Evolutionary conservation across 2,888 invertebrate genomes (phyloP).

Genomic region (Dryococelus australis): DNA sequence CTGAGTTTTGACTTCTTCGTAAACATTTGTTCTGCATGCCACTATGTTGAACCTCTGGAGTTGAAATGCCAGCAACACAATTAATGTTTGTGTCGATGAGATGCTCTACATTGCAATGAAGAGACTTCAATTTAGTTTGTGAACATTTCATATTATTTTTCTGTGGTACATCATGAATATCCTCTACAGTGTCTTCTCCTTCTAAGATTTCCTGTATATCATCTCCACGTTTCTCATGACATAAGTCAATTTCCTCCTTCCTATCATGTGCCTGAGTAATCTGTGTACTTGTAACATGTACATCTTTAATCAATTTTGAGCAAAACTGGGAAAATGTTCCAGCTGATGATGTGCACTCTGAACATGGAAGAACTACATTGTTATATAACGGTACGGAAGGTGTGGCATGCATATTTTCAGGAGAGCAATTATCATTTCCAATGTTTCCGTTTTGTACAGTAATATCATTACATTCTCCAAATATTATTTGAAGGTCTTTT

Average conservation of each 20-base stretch:
- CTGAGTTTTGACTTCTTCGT: neutral
- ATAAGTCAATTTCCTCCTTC: neutral
- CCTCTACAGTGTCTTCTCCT: neutral
- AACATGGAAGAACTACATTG: neutral
- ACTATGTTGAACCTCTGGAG: neutral
- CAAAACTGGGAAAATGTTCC: neutral
- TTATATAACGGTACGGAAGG: neutral
- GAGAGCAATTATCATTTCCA: neutral
- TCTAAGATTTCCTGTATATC: neutral
- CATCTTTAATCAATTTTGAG: neutral
- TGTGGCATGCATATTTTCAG: neutral
- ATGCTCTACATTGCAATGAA: neutral
- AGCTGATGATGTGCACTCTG: neutral
- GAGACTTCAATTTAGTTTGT: neutral
- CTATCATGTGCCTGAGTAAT: neutral
- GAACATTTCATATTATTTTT: neutral
- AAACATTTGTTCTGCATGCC: neutral
- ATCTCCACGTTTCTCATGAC: neutral
- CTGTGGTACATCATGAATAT: neutral
- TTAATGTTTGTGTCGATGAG: neutral
- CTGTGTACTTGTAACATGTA: neutral
- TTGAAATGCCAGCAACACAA: neutral
- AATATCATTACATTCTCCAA: neutral
- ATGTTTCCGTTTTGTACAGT: neutral
- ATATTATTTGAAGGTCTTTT: neutral